phyloP scores from a whole-genome alignment of 2,888 invertebrate genomes.

The Nomada fucata region DNA sequence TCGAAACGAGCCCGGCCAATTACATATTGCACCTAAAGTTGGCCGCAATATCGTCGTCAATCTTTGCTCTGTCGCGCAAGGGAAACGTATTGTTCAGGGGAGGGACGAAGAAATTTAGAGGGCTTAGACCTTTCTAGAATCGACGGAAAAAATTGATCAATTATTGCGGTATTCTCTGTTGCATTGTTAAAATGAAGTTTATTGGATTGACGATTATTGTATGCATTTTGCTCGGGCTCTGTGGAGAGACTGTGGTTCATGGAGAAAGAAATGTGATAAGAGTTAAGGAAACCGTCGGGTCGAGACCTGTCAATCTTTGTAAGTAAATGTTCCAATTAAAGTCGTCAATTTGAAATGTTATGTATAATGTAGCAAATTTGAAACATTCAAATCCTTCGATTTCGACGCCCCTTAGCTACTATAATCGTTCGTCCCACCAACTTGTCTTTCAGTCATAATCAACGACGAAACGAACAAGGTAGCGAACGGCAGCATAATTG shows the following conservation, averaged over 20 bases:
- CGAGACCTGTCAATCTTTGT: slow-evolving; percentile 75
- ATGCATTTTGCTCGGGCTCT: slow-evolving; percentile 18
- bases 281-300: slow-evolving; percentile 1
- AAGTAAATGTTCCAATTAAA: slow-evolving; percentile 48
- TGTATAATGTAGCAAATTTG: too few species aligned
- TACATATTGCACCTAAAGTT: not conserved
- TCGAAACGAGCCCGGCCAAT: not conserved
- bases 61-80: not conserved
- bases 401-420: too few species aligned
- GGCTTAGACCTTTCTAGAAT: not conserved
- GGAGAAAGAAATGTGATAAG: not conserved
- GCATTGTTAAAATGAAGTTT: slow-evolving; percentile 14
- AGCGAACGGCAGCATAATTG: slow-evolving; percentile 78
- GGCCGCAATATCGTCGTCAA: not conserved
- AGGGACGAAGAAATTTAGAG: not conserved
- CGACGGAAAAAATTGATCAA: not conserved
- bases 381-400: not conserved
- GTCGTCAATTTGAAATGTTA: not conserved
- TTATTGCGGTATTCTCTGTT: not conserved
- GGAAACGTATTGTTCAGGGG: not conserved
- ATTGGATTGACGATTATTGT: not conserved
- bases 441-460: slow-evolving; percentile 75
- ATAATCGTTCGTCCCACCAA: not conserved
- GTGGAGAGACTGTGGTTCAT: not conserved
- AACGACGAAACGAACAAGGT: slow-evolving; percentile 76